Percentiles rank a stretch among this genome's conserved stretches.
phyloP scores from a whole-genome alignment of 1,140 invertebrate species.

The Drosophila trapezifrons region DNA sequence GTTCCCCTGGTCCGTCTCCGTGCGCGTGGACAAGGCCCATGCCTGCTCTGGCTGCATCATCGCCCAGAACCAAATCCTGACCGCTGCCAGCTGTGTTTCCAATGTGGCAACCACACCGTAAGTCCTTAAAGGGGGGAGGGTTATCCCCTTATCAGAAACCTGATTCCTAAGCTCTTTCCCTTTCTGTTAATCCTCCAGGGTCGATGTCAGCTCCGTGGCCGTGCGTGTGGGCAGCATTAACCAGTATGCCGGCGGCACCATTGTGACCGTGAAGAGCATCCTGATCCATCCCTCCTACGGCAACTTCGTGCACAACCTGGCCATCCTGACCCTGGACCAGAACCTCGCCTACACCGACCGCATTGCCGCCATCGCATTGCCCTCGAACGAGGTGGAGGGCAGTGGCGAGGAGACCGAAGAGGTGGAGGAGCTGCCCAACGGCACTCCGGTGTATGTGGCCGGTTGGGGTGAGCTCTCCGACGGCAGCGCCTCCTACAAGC shows the following conservation, averaged over 20 bases:
- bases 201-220: conserved; percentile 24
- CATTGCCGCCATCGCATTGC: conserved; percentile 73
- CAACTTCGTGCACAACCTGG: conserved; percentile 84
- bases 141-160: no score
- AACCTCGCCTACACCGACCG: conserved; percentile 67
- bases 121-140: no score
- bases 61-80: conserved; percentile 36
- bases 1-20: conserved; percentile 63
- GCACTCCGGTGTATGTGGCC: conserved; percentile 57
- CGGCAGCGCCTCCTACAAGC: conserved; percentile 60
- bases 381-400: conserved; percentile 22
- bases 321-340: conserved; percentile 81
- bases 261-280: conserved; percentile 46
- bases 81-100: conserved; percentile 70
- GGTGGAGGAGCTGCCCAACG: conserved; percentile 45
- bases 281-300: conserved; percentile 83
- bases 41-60: conserved; percentile 52
- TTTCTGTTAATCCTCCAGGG: conserved; percentile 33
- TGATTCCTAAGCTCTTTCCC: no score
- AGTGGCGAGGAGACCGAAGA: conserved; percentile 6
- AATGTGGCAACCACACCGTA: conserved; percentile 55
- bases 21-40: conserved; percentile 67
- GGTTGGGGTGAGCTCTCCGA: conserved; percentile 71
- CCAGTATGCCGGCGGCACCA: conserved; percentile 69
- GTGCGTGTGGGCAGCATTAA: conserved; percentile 77